phyloP scores from a whole-genome alignment of 2,888 invertebrate genomes.

The Dinocampus coccinellae region DNA sequence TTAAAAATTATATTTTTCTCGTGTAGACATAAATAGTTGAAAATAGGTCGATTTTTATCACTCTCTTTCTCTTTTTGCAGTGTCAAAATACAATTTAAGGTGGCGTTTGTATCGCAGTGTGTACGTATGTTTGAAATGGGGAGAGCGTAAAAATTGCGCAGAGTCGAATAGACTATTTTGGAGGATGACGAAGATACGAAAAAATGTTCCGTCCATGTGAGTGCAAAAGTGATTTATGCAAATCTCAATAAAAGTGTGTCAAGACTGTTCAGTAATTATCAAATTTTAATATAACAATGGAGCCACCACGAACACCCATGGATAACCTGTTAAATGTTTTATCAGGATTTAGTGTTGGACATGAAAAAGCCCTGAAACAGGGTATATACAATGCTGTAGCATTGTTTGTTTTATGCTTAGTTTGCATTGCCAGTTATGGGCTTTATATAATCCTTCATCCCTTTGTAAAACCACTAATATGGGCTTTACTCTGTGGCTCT shows the following conservation, averaged over 20 bases:
- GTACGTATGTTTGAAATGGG: neutral
- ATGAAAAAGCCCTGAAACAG: conserved; percentile 91
- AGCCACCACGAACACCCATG: conserved; percentile 73
- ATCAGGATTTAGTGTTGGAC: conserved; percentile 79
- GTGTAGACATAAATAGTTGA: too few species aligned
- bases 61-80: neutral
- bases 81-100: neutral
- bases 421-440: conserved; percentile 80
- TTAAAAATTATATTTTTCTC: too few species aligned
- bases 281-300: conserved; percentile 56
- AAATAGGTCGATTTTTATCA: neutral
- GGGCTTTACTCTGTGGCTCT: conserved; percentile 97
- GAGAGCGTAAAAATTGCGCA: neutral
- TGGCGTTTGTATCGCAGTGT: neutral
- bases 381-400: conserved; percentile 92
- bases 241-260: neutral
- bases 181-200: conserved; percentile 1
- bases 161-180: neutral
- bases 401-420: conserved; percentile 79
- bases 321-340: conserved; percentile 80
- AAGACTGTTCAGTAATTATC: neutral
- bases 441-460: conserved; percentile 90
- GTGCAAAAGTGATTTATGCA: neutral
- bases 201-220: neutral
- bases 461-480: conserved; percentile 92